Evolutionary conservation across 2,113 vertebrate species (phyloP).

Genomic region (Cyprinodon variegatus): DNA sequence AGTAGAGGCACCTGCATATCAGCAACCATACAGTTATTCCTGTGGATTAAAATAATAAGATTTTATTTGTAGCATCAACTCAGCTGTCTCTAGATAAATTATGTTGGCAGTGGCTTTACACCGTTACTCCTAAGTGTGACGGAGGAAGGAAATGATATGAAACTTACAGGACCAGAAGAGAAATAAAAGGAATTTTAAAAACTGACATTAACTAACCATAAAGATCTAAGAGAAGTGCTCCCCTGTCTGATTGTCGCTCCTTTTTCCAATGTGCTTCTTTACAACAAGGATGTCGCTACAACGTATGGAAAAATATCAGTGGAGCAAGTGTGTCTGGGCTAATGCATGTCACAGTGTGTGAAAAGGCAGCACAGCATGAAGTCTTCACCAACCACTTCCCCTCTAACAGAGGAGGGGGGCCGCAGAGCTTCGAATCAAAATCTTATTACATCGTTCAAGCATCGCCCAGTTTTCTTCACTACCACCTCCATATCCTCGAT

Average conservation of each 20-base stretch:
- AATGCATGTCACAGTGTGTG: slow-evolving; percentile 76
- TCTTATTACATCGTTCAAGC: slow-evolving; percentile 31
- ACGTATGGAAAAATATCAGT: slow-evolving; percentile 53
- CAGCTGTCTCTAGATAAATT: slow-evolving; percentile 13
- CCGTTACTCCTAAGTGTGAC: slow-evolving; percentile 13
- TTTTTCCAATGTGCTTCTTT: slow-evolving; percentile 70
- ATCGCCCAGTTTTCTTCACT: slow-evolving; percentile 20
- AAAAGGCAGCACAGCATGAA: slow-evolving; percentile 48
- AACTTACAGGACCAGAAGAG: slow-evolving; percentile 48
- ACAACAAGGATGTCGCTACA: slow-evolving; percentile 44
- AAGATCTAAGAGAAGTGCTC: slow-evolving; percentile 50
- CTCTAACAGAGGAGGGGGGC: slow-evolving; percentile 24
- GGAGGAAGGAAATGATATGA: slow-evolving; percentile 48
- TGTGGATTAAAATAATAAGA: slow-evolving; percentile 16
- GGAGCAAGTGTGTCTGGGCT: slow-evolving; percentile 44
- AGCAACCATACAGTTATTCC: slow-evolving; percentile 5
- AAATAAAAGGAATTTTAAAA: slow-evolving; percentile 7
- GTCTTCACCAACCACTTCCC: slow-evolving; percentile 17
- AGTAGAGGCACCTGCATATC: slow-evolving; percentile 16
- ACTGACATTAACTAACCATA: slow-evolving; percentile 41
- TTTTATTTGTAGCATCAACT: slow-evolving; percentile 2
- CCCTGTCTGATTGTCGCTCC: slow-evolving; percentile 65
- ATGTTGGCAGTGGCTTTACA: slow-evolving; percentile 1
- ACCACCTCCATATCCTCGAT: slow-evolving; percentile 33
- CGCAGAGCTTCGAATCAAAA: slow-evolving; percentile 18